phyloP scores from a whole-genome alignment of 1,140 invertebrate species.

The Mamestra configurata region DNA sequence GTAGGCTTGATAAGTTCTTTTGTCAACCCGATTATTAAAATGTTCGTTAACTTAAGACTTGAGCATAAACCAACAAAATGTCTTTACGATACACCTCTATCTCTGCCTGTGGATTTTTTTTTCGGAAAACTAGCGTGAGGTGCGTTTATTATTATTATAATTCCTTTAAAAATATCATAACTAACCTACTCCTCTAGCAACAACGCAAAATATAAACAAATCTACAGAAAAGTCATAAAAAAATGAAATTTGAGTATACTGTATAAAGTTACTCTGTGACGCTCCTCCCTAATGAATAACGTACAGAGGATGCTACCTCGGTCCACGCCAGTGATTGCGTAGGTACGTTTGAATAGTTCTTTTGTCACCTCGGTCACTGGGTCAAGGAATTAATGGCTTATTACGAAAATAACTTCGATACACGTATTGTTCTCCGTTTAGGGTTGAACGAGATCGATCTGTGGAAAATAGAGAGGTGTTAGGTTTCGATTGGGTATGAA shows the following conservation, averaged over 20 bases:
- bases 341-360: constrained; percentile 45
- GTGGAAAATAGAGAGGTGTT: neutral
- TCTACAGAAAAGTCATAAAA: neutral
- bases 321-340: constrained; percentile 49
- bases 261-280: constrained; percentile 20
- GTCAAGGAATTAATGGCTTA: constrained; percentile 47
- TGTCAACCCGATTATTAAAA: neutral
- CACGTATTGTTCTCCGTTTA: neutral
- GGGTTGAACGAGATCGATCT: neutral
- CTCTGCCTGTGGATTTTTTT: too few species aligned
- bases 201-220: too few species aligned
- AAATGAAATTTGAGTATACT: constrained; percentile 13
- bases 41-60: too few species aligned
- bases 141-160: too few species aligned
- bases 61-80: too few species aligned
- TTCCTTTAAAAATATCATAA: too few species aligned
- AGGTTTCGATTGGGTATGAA: neutral
- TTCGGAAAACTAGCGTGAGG: too few species aligned
- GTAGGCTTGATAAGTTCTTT: constrained; percentile 52
- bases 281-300: constrained; percentile 57
- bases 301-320: constrained; percentile 11
- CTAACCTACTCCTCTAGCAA: too few species aligned
- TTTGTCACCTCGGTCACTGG: constrained; percentile 46
- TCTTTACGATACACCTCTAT: too few species aligned
- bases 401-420: constrained; percentile 25